These are phyloP conservation scores for Phthorimaea operculella DNA, from an alignment of 1,140 invertebrate species.

Conservation along the genomic window DNA sequence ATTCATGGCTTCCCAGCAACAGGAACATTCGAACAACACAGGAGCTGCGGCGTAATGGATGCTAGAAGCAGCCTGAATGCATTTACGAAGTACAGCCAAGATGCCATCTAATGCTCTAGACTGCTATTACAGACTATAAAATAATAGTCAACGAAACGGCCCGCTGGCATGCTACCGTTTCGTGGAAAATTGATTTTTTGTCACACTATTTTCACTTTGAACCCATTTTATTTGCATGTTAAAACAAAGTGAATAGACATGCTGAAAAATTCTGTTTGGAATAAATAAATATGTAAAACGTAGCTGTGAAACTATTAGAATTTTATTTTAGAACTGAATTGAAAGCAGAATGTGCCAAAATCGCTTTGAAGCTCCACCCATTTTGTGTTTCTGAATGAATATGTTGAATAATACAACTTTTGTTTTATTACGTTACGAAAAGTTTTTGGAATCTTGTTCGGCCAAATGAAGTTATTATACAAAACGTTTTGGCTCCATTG, in stretches of 20 bases:
- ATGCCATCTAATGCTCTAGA: background rate
- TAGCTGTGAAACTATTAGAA: too few relatives aligned
- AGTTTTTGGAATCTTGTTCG: too few relatives aligned
- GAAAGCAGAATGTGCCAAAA: background rate
- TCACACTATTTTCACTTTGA: background rate
- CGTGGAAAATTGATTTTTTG: background rate
- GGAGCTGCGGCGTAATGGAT: too few relatives aligned
- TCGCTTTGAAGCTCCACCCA: background rate
- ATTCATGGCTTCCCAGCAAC: too few relatives aligned
- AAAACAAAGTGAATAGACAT: background rate
- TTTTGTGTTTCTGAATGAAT: slow-evolving; percentile 1
- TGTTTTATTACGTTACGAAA: too few relatives aligned
- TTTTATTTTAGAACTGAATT: slow-evolving; percentile 1
- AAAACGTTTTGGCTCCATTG: too few relatives aligned
- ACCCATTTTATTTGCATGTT: background rate
- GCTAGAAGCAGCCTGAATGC: too few relatives aligned
- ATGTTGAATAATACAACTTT: background rate
- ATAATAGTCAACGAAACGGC: background rate
- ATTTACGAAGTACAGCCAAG: too few relatives aligned
- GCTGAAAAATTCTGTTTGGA: too few relatives aligned
- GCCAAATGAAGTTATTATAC: too few relatives aligned
- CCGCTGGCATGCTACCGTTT: background rate
- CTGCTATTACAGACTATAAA: background rate
- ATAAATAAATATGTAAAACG: too few relatives aligned
- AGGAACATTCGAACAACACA: too few relatives aligned